These are phyloP conservation scores for Glossosoma conforme DNA, from an alignment of 1,140 invertebrate species.

Conservation along the genomic window DNA sequence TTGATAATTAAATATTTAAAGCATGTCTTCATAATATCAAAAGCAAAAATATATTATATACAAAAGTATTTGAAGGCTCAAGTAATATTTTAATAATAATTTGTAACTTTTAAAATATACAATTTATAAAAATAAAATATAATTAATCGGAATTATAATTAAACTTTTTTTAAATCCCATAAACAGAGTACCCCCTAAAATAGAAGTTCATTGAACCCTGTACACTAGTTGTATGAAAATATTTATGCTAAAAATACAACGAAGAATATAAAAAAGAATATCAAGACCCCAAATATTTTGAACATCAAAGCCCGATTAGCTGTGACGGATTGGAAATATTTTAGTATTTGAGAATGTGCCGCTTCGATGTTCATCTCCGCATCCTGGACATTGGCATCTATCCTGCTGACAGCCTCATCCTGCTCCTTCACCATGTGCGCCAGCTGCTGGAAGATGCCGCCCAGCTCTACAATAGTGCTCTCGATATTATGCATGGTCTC, in stretches of 20 bases:
- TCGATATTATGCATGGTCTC: conserved; percentile 99
- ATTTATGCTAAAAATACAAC: conserved; percentile 87
- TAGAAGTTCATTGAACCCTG: too few species aligned
- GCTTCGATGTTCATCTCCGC: conserved; percentile 95
- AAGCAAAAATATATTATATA: too few species aligned
- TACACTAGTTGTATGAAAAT: too few species aligned
- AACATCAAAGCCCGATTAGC: conserved; percentile 99
- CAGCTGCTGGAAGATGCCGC: conserved; percentile 96
- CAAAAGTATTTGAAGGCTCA: too few species aligned
- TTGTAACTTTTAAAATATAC: too few species aligned
- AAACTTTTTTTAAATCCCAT: too few species aligned
- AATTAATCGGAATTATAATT: too few species aligned
- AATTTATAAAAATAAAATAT: too few species aligned
- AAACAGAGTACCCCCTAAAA: too few species aligned
- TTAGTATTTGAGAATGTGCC: conserved; percentile 94
- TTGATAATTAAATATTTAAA: too few species aligned
- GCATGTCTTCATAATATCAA: too few species aligned
- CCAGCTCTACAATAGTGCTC: conserved; percentile 98
- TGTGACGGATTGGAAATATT: conserved; percentile 96
- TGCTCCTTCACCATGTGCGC: conserved; percentile 99
- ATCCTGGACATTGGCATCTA: conserved; percentile 96
- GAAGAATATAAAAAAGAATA: conserved; percentile 99
- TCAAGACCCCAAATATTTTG: conserved; percentile 97
- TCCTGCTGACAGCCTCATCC: conserved; percentile 96
- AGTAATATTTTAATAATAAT: too few species aligned